A percentile compares a stretch with the other conserved stretches of the same genome.
phyloP scores from a whole-genome alignment of 2,113 vertebrate genomes.

The Channa argus region DNA sequence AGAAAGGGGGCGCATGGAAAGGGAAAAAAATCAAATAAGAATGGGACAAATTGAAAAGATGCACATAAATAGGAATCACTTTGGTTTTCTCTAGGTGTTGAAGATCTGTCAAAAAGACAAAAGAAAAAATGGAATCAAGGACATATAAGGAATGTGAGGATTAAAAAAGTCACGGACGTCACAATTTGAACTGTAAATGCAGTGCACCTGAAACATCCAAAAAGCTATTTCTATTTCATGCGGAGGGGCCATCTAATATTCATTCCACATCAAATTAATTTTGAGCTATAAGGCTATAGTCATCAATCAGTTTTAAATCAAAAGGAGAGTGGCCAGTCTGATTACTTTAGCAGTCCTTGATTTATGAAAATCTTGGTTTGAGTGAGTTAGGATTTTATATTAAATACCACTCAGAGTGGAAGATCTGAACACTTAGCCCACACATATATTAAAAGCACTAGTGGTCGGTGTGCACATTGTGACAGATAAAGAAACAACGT shows the following conservation, averaged over 20 bases:
- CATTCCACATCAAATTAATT: slow-evolving; percentile 1
- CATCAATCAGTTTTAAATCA: slow-evolving; percentile 26
- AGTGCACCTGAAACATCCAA: neutral
- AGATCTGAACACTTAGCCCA: neutral
- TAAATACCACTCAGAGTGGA: slow-evolving; percentile 14
- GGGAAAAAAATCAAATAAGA: neutral
- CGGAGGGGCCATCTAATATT: slow-evolving; percentile 20
- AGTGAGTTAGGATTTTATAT: slow-evolving; percentile 21
- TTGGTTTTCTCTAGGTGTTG: neutral
- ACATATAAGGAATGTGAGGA: neutral
- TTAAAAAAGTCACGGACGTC: neutral
- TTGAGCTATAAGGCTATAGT: neutral
- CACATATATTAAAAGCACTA: neutral
- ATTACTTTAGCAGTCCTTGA: slow-evolving; percentile 20
- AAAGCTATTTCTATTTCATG: slow-evolving; percentile 1
- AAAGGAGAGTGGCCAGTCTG: neutral
- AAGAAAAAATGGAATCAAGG: neutral
- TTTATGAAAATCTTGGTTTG: slow-evolving; percentile 41
- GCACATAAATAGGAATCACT: neutral
- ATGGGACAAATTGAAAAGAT: slow-evolving; percentile 16
- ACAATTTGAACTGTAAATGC: neutral
- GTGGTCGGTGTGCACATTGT: neutral
- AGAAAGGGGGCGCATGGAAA: slow-evolving; percentile 69
- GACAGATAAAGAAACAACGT: neutral
- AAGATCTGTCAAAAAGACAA: neutral